Evolutionary conservation across 1,140 invertebrate genomes (phyloP).

Genomic region (Zaprionus kolodkinae): DNA sequence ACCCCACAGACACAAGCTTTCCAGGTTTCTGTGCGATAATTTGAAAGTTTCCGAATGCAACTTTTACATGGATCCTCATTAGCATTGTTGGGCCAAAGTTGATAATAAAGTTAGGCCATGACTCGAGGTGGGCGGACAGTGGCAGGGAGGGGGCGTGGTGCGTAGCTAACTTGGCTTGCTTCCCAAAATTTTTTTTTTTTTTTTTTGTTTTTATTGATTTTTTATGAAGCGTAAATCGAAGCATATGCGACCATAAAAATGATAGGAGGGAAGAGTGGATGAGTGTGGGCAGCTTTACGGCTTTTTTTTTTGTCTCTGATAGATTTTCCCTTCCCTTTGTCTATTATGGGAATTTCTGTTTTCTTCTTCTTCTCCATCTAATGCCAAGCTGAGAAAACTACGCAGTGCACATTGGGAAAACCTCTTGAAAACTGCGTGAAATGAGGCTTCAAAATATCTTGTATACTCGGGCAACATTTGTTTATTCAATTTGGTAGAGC

Average conservation of each 20-base stretch:
- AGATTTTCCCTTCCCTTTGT: constrained; percentile 2
- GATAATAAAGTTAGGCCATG: constrained; percentile 56
- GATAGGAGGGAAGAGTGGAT: not conserved
- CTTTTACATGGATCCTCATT: constrained; percentile 67
- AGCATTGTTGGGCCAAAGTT: constrained; percentile 71
- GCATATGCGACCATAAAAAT: constrained; percentile 15
- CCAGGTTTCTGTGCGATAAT: constrained; percentile 16
- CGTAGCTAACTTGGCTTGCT: constrained; percentile 7
- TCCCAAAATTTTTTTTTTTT: constrained; percentile 8
- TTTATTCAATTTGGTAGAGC: constrained; percentile 29
- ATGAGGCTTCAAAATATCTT: not conserved
- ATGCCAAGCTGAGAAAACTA: constrained; percentile 1
- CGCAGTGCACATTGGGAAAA: not conserved
- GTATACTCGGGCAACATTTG: constrained; percentile 16
- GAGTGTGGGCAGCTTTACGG: too few relatives aligned
- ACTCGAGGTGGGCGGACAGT: constrained; percentile 18
- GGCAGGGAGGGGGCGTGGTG: not conserved
- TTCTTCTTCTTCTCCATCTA: too few relatives aligned
- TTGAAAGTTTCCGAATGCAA: constrained; percentile 53
- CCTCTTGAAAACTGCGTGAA: constrained; percentile 8
- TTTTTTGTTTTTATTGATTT: constrained; percentile 32
- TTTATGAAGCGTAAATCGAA: constrained; percentile 38
- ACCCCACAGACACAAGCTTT: not conserved
- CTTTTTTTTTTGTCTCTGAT: not conserved
- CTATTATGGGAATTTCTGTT: constrained; percentile 11